phyloP scores from a whole-genome alignment of 2,888 invertebrate species.

The Campopleginae sp. region DNA sequence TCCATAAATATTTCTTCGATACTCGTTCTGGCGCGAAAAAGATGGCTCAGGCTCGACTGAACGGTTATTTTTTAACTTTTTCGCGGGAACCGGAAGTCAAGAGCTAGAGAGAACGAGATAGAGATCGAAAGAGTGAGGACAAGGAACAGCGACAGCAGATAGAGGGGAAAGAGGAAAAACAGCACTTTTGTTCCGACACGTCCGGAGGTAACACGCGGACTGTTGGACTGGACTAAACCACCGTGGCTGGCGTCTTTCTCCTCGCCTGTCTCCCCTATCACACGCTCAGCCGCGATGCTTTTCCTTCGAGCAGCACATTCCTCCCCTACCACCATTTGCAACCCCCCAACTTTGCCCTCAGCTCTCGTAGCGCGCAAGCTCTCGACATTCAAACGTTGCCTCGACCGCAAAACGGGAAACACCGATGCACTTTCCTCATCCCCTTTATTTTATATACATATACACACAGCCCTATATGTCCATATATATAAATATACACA shows the following conservation, averaged over 20 bases:
- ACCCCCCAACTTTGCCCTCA: constrained; percentile 42
- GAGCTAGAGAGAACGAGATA: constrained; percentile 32
- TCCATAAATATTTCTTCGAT: neutral
- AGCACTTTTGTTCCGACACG: constrained; percentile 71
- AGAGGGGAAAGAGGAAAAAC: constrained; percentile 61
- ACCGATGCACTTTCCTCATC: constrained; percentile 54
- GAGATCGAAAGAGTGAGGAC: constrained; percentile 12
- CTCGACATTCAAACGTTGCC: constrained; percentile 73
- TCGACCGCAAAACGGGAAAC: constrained; percentile 67
- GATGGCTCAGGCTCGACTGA: neutral
- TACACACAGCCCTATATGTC: neutral
- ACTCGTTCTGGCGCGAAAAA: constrained; percentile 5
- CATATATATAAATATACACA: neutral
- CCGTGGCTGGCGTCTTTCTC: constrained; percentile 72
- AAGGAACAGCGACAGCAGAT: constrained; percentile 40
- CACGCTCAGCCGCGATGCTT: constrained; percentile 54
- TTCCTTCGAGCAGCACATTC: constrained; percentile 36
- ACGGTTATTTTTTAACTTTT: constrained; percentile 5
- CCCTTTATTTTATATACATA: constrained; percentile 27
- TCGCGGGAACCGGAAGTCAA: constrained; percentile 68
- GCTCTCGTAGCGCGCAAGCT: constrained; percentile 72
- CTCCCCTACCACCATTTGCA: constrained; percentile 18
- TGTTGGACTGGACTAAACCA: constrained; percentile 75
- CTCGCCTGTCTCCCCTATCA: constrained; percentile 53
- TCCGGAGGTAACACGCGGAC: constrained; percentile 79